phyloP scores from a whole-genome alignment of 2,888 invertebrate genomes.

The Timema podura region DNA sequence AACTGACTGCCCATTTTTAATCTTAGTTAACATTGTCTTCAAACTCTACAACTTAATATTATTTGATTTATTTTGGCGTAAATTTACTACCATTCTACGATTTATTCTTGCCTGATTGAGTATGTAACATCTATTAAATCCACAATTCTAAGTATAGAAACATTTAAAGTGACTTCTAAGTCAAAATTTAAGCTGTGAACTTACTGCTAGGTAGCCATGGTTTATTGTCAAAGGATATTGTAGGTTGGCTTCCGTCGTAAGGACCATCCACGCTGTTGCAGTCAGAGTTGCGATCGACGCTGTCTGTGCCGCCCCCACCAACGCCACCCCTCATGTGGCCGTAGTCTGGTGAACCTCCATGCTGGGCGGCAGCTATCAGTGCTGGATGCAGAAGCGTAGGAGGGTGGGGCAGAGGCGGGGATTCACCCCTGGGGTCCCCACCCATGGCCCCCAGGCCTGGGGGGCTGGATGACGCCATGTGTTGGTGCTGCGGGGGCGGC shows the following conservation, averaged over 20 bases:
- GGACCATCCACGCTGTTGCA: slow-evolving; percentile 88
- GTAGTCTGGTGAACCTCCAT: slow-evolving; percentile 77
- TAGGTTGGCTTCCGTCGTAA: slow-evolving; percentile 90
- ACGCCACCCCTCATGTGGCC: slow-evolving; percentile 57
- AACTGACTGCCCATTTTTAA: no score
- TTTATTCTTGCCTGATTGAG: no score
- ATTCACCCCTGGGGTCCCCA: slow-evolving; percentile 71
- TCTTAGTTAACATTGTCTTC: no score
- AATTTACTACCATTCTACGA: no score
- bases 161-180: no score
- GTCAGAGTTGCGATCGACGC: slow-evolving; percentile 81
- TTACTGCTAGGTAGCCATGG: slow-evolving; percentile 14
- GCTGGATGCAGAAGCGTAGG: slow-evolving; percentile 82
- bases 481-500: slow-evolving; percentile 40
- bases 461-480: slow-evolving; percentile 43
- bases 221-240: slow-evolving; percentile 86
- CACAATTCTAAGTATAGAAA: no score
- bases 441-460: slow-evolving; percentile 64
- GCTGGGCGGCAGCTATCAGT: slow-evolving; percentile 76
- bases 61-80: no score
- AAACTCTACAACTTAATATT: no score
- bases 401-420: slow-evolving; percentile 74
- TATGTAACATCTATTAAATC: no score
- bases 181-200: no score
- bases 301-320: slow-evolving; percentile 61